Evolutionary conservation across 2,797 vertebrate genomes (phyloP), one percentile per base, ranked within the genome.

Genomic region (Hoplostethus atlanticus): DNA sequence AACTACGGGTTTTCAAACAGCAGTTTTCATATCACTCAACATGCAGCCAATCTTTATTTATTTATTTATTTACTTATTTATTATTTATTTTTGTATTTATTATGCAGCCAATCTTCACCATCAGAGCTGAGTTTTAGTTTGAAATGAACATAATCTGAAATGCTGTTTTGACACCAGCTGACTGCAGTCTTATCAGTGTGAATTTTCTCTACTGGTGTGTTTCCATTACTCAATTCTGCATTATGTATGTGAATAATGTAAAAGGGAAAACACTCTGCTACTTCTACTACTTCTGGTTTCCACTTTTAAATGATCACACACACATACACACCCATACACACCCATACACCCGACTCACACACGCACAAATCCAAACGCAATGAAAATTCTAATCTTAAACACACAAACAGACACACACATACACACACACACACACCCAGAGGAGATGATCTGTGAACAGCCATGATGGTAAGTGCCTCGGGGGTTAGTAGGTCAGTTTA

Each of bases 401-500:
- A 62, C 63, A 62, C 51, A 67, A 48, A 68, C 54, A 44, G 30
- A 68, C 6, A 47, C 54, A 42, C 13, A 28, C 52, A 60, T 46
- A 51, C 13, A 6, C 48, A 52, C 9, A 3, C 56, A 52, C 36
- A 44, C 65, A 50, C 30, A 38, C 6, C 10, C 55, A 28, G 58
- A 3, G 13, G 54, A 71, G 28, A 21, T 73, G 79, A 86, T 84
- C 81, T 72, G 73, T 70, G 78, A 84, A 77, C 67, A 77, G 68
- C 59, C 31, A 30, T 59, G 68, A 80, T 76, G 70, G 57, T 73
- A 71, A 64, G 65, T 58, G 75, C 74, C 74, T 77, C 31, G 2
- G 65, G 64, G 72, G 40, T 31, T 16, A 30, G 28, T 0, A 2
- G 47, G 47, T 58, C 53, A 67, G 76, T 86, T 85, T 66, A 67